Percentiles rank a stretch among this genome's conserved stretches.
Evolutionary conservation across 2,888 invertebrate species (phyloP).

Genomic region (Tipula helvola): DNA sequence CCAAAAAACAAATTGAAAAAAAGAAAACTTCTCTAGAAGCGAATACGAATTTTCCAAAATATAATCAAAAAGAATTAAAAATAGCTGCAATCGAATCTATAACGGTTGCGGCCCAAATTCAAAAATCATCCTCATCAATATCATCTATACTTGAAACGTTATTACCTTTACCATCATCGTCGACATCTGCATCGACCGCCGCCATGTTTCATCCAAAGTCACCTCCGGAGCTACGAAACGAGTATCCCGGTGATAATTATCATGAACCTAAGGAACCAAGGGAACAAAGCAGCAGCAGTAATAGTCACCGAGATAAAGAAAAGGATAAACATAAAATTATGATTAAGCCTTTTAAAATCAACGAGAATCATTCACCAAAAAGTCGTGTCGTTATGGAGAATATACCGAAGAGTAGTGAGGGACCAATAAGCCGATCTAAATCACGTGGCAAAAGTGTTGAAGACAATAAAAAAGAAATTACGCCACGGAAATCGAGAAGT

Average conservation of each 20-base stretch:
- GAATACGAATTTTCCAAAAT: not conserved
- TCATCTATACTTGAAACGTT: not conserved
- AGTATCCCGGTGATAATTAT: not conserved
- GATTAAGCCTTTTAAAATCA: constrained; percentile 37
- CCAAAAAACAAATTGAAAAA: constrained; percentile 52
- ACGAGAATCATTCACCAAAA: constrained; percentile 22
- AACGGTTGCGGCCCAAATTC: not conserved
- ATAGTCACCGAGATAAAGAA: not conserved
- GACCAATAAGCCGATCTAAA: constrained; percentile 26
- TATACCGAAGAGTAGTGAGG: constrained; percentile 9
- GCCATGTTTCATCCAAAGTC: not conserved
- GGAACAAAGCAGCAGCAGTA: not conserved
- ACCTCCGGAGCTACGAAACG: not conserved
- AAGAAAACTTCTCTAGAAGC: constrained; percentile 21
- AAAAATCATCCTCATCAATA: not conserved
- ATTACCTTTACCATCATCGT: not conserved
- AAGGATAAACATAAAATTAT: constrained; percentile 30
- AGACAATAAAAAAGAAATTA: constrained; percentile 18
- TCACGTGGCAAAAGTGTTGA: constrained; percentile 10
- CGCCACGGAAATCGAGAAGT: constrained; percentile 31
- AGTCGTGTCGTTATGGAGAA: not conserved
- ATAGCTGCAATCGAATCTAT: not conserved
- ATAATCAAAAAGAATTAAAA: constrained; percentile 7
- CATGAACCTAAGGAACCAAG: not conserved
- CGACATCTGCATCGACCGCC: not conserved